These are phyloP conservation scores for Aelia acuminata DNA, from an alignment of 2,888 invertebrate species.

Conservation along the genomic window DNA sequence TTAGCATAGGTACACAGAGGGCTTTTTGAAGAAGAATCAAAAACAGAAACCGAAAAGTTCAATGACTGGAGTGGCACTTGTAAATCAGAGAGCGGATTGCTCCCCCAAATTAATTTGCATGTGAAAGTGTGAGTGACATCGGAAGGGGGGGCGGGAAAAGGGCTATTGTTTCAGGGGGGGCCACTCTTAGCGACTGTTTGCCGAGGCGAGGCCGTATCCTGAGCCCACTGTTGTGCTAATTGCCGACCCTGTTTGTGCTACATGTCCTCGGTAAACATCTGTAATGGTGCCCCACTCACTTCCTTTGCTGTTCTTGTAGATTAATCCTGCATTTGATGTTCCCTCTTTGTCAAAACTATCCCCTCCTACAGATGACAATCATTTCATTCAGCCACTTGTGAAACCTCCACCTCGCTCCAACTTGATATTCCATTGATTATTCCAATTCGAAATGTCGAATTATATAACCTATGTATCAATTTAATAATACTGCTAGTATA, in stretches of 20 bases:
- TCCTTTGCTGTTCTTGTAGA: conserved; percentile 34
- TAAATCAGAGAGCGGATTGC: conserved; percentile 32
- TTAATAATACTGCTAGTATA: too few relatives aligned
- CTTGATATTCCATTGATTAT: too few relatives aligned
- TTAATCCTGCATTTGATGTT: conserved; percentile 36
- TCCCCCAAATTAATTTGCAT: conserved; percentile 44
- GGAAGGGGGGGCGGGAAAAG: not conserved
- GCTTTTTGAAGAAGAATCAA: not conserved
- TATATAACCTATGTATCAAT: too few relatives aligned
- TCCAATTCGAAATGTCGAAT: too few relatives aligned
- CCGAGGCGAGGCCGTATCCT: not conserved
- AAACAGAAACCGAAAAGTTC: conserved; percentile 16
- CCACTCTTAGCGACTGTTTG: conserved; percentile 12
- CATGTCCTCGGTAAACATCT: conserved; percentile 29
- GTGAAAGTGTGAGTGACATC: conserved; percentile 15
- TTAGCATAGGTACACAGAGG: conserved; percentile 35
- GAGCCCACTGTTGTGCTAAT: conserved; percentile 40
- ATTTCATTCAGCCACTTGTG: not conserved
- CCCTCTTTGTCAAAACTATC: conserved; percentile 4
- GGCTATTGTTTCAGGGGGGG: conserved; percentile 14
- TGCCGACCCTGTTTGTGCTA: conserved; percentile 35
- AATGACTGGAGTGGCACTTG: conserved; percentile 26
- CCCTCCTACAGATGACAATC: not conserved
- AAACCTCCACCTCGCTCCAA: too few relatives aligned
- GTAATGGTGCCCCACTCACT: conserved; percentile 31